Conservation (phyloP, 2,113 vertebrate genomes). For the Cyrtonyx montezumae region DNA sequence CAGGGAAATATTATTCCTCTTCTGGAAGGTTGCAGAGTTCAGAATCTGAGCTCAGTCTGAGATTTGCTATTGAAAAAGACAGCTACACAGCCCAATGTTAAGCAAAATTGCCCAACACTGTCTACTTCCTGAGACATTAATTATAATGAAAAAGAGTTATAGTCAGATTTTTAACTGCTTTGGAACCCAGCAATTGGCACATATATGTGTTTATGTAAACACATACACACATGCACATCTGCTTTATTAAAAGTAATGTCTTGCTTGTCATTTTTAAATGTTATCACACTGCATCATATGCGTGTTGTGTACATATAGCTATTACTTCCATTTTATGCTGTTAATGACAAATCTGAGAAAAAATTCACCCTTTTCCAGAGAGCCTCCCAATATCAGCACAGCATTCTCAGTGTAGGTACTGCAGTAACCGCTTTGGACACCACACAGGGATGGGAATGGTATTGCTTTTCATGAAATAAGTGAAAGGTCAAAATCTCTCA, state of each 20-base stretch:
- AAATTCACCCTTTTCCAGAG: not conserved
- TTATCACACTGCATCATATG: not conserved
- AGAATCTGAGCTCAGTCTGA: not conserved
- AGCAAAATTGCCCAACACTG: not conserved
- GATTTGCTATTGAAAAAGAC: not conserved
- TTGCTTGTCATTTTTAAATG: not conserved
- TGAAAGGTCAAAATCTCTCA: not conserved
- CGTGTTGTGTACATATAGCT: not conserved
- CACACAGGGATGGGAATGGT: not conserved
- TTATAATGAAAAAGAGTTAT: not conserved
- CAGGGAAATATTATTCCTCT: not conserved
- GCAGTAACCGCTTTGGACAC: not conserved
- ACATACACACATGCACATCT: not conserved
- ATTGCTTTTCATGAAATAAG: not conserved
- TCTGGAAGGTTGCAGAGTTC: not conserved
- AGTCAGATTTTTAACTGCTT: not conserved
- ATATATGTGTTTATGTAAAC: not conserved
- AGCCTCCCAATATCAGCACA: not conserved
- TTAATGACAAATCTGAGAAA: not conserved
- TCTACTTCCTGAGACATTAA: not conserved
- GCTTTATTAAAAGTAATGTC: not conserved
- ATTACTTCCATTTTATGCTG: not conserved
- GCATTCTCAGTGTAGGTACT: not conserved
- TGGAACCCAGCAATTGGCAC: not conserved
- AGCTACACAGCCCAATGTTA: not conserved